Base-by-base conservation (phyloP, 2,797 vertebrate species). In the Lerista edwardsae region DNA sequence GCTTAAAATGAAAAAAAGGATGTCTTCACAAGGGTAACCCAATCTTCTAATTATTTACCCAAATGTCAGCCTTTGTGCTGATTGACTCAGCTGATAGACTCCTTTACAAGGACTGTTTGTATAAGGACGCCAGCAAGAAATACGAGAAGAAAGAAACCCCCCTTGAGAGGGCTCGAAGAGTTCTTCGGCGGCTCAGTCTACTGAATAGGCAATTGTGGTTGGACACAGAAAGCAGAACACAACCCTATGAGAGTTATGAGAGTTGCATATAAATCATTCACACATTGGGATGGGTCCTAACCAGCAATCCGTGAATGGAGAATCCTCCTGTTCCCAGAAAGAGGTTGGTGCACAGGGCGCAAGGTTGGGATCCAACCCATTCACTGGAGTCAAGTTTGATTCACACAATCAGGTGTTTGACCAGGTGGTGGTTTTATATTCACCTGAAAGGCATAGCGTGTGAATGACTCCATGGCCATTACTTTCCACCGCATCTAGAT, bases 41-140 rank as follows among this genome's bases (percentile, higher is more conserved):
- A 79, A 55, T 79, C 69, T 84, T 79, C 59, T 73, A 79, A 84
- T 84, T 79, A 79, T 84, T 84, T 84, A 71, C 73, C 69, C 44
- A 74, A 84, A 79, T 73, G 68, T 65, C 41, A 74, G 83, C 34
- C 34, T 55, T 9, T 79, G 59, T 84, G 59, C 68, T 84, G 76
- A 84, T 79, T 79, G 31, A 61, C 76, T 79, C 44, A 73, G 59
- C 59, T 84, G 83, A 79, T 84, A 79, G 72, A 73, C 76, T 65
- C 64, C 69, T 79, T 74, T 69, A 73, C 83, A 84, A 79, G 68
- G 34, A 74, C 41, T 84, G 34, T 79, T 84, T 79, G 77, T 79
- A 73, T 79, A 73, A 79, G 44, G 59, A 79, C 1, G 76, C 76
- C 76, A 79, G 29, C 44, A 84, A 57, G 83, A 84, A 84, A 84